A percentile compares a stretch with the other conserved stretches of the same genome.
Evolutionary conservation across 2,797 vertebrate genomes (phyloP).

Genomic region (Chloroceryle inda): DNA sequence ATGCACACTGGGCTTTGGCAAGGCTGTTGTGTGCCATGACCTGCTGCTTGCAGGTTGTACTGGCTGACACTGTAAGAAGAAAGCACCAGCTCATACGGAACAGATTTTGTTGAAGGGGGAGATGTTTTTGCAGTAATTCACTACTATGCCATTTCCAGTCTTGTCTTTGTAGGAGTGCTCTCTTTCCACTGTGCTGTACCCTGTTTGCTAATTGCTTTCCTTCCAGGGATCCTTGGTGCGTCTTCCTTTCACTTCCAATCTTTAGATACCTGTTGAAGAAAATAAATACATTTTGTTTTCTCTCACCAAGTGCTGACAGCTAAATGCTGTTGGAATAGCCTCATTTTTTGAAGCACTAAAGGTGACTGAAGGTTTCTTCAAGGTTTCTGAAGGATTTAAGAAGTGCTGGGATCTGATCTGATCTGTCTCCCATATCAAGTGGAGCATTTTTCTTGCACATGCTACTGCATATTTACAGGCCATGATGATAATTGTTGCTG

Average conservation of each 20-base stretch:
- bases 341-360: not conserved
- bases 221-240: not conserved
- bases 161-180: not conserved
- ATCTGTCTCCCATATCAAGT: not conserved
- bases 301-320: not conserved
- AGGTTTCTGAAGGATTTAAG: not conserved
- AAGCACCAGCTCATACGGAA: not conserved
- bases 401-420: not conserved
- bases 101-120: not conserved
- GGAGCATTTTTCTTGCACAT: not conserved
- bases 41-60: not conserved
- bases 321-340: not conserved
- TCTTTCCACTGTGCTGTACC: not conserved
- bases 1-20: not conserved
- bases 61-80: not conserved
- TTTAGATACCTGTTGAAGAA: not conserved
- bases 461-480: not conserved
- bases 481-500: not conserved
- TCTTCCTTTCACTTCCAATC: not conserved
- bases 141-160: not conserved
- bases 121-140: not conserved
- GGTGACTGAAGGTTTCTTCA: not conserved
- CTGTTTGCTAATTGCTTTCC: not conserved
- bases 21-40: not conserved
- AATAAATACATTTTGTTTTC: not conserved